Evolutionary conservation across 1,140 invertebrate genomes (phyloP).

Genomic region (Penaeus japonicus): DNA sequence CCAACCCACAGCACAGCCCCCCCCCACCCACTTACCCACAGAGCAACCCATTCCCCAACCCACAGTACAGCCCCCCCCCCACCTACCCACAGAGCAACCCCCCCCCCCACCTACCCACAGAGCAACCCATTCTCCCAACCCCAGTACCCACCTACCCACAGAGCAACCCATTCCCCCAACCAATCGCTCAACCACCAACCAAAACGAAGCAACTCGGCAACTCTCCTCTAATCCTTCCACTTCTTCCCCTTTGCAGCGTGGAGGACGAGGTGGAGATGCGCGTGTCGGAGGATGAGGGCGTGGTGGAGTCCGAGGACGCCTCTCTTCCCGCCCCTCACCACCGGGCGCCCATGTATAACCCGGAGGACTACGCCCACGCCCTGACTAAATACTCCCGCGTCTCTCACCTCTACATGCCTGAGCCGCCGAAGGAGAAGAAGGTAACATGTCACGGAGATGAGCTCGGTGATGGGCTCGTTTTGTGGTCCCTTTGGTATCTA

Average conservation of each 20-base stretch:
- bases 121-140: too few species aligned
- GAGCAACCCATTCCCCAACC: too few species aligned
- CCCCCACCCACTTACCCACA: too few species aligned
- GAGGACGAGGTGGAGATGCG: conserved; percentile 57
- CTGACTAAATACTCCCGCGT: conserved; percentile 72
- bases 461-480: background rate
- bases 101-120: too few species aligned
- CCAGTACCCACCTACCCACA: too few species aligned
- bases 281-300: conserved; percentile 56
- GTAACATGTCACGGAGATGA: conserved; percentile 6
- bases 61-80: too few species aligned
- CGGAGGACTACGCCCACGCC: conserved; percentile 81
- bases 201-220: too few species aligned
- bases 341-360: conserved; percentile 84
- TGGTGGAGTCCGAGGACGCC: conserved; percentile 45
- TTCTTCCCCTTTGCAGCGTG: conserved; percentile 41
- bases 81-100: too few species aligned
- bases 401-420: conserved; percentile 59
- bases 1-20: too few species aligned
- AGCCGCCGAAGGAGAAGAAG: conserved; percentile 56
- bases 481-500: background rate
- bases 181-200: too few species aligned
- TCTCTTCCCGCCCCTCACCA: conserved; percentile 68
- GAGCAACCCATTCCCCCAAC: too few species aligned
- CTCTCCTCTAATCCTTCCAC: background rate